Evolutionary conservation across 2,888 invertebrate genomes (phyloP), one percentile per base, ranked within the genome.

Genomic region (Acanthosoma haemorrhoidale): DNA sequence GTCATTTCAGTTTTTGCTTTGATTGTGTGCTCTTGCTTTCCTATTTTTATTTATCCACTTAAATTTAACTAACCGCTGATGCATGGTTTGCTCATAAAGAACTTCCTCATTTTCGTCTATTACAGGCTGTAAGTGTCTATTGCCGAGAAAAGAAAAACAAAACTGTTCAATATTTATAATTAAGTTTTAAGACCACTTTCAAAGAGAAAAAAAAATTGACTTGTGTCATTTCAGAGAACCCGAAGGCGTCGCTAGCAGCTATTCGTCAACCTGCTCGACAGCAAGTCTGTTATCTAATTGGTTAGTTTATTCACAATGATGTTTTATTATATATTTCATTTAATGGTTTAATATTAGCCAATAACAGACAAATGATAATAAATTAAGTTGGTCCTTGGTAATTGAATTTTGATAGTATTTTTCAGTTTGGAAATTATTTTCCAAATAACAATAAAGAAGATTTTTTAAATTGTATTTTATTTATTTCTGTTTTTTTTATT

Each of bases 181-280:
- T n/a, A n/a, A n/a, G n/a, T n/a, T n/a, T n/a, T n/a, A n/a, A n/a
- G n/a, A n/a, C 32, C 32, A 32, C 4, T 32, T 32, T 32, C 32
- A 32, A 32, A 6, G 5, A 32, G 32, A 9, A 51, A 21, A 25
- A 51, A 51, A 51, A 51, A 51, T 25, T 51, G 51, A 51, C 51
- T 51, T 51, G 25, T 51, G 64, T 64, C 41, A 31, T 71, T 73
- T 36, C 71, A 73, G 73, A 61, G 73, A 70, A 58, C 64, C 68
- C 15, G 73, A 73, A 38, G 67, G 60, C n/a, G 64, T 60, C 25
- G 68, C 68, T 31, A 71, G 72, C 71, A 73, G 73, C 70, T 72
- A 66, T 66, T 73, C 75, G 3, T 75, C 75, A 21, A 72, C 74
- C 61, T 79, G 78, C 71, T 81, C 81, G 13, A 73, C 72, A 3